These are phyloP conservation scores for Petrolisthes cinctipes DNA, from an alignment of 2,888 invertebrate species.

Conservation along the genomic window DNA sequence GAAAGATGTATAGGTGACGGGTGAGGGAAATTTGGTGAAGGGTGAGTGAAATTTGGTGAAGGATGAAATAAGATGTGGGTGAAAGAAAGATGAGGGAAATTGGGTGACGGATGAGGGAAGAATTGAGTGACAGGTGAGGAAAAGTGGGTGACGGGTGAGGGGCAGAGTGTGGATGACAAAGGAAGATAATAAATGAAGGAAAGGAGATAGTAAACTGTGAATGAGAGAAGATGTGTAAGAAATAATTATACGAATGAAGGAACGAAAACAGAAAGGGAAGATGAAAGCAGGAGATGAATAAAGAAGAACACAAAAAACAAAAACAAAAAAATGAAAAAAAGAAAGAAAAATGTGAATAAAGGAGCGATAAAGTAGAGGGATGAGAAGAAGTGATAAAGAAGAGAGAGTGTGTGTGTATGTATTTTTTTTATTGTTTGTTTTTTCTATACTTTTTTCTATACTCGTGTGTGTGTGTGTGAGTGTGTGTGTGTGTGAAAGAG, in stretches of 20 bases:
- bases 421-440: neutral
- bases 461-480: neutral
- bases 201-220: neutral
- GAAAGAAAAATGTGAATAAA: neutral
- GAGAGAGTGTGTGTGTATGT: neutral
- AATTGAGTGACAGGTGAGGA: neutral
- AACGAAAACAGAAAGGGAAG: neutral
- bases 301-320: neutral
- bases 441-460: neutral
- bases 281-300: neutral
- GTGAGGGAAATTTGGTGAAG: neutral
- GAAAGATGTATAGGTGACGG: neutral
- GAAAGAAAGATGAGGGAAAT: neutral
- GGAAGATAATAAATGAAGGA: neutral
- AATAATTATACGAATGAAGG: neutral
- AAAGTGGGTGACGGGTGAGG: neutral
- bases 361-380: neutral
- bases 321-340: neutral
- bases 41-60: neutral
- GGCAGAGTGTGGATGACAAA: neutral
- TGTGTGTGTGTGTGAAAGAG: slow-evolving; percentile 7
- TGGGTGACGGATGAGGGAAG: neutral
- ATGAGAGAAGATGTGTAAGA: neutral
- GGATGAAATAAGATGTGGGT: neutral
- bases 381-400: neutral